Conservation (phyloP, 35 echinoderm and acorn worm species). For the Ophiothrix spiculata region DNA sequence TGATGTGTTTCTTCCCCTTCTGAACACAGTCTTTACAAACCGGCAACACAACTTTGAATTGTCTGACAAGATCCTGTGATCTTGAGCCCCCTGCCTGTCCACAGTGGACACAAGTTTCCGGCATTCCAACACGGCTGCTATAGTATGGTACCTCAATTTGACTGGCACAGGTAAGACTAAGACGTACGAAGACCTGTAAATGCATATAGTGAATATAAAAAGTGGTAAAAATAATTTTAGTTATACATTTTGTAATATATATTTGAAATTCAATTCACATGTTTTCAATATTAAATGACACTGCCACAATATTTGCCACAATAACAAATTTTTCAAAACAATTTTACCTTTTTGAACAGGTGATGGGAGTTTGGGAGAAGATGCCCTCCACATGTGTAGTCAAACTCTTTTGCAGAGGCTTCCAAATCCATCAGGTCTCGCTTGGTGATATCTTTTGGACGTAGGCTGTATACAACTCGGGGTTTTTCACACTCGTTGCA, state of each 20-base stretch:
- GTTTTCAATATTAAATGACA: not conserved
- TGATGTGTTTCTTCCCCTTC: not conserved
- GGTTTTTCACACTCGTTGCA: constrained; percentile 10
- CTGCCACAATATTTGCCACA: not conserved
- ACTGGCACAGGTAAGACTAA: not conserved
- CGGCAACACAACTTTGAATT: not conserved
- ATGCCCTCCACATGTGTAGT: not conserved
- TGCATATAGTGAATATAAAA: not conserved
- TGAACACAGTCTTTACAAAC: not conserved
- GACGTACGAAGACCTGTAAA: constrained; percentile 15
- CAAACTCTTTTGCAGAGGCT: not conserved
- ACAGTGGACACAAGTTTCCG: not conserved
- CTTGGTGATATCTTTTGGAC: not conserved
- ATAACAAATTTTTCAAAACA: not conserved
- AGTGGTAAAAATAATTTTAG: not conserved
- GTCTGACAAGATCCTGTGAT: not conserved
- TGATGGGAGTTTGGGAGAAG: not conserved
- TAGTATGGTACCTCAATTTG: not conserved
- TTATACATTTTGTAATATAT: not conserved
- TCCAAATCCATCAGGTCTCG: constrained; percentile 8
- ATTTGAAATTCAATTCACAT: not conserved
- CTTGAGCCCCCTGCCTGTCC: not conserved
- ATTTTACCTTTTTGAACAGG: constrained; percentile 19
- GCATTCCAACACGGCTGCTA: not conserved
- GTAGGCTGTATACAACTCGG: not conserved